Evolutionary conservation across 2,113 vertebrate species (phyloP).

Genomic region (Choloepus hoffmanni): DNA sequence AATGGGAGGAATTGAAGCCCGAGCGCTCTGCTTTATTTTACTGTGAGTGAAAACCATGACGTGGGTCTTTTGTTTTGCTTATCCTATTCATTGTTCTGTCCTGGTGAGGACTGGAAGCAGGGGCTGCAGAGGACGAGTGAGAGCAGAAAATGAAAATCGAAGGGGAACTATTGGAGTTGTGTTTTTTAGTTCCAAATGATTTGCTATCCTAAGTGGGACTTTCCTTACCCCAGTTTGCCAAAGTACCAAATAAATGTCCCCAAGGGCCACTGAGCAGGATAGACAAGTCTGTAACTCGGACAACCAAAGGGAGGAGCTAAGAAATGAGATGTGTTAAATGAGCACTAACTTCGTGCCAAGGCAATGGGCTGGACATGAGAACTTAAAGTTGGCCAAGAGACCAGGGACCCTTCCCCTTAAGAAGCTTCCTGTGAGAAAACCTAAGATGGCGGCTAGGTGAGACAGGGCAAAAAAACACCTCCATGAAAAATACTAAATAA

Average conservation of each 20-base stretch:
- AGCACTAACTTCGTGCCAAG: background rate
- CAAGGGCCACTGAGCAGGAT: no score
- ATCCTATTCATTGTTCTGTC: background rate
- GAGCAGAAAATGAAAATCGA: background rate
- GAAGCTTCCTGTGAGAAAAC: no score
- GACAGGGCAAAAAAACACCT: no score
- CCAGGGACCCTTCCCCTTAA: background rate
- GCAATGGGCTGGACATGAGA: no score
- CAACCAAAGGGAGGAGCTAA: accelerated
- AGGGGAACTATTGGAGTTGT: background rate
- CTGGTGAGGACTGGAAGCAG: background rate
- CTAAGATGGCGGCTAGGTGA: no score
- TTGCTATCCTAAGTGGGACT: background rate
- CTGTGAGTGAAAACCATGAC: background rate
- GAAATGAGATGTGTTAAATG: background rate
- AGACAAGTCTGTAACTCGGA: accelerated
- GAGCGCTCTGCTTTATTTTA: background rate
- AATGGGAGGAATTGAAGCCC: background rate
- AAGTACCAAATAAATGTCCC: background rate
- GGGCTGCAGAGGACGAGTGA: background rate
- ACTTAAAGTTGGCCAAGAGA: background rate
- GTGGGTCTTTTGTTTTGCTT: background rate
- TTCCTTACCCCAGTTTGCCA: background rate
- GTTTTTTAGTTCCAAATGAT: background rate
- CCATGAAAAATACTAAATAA: no score